These are phyloP conservation scores for Scomber japonicus DNA, from an alignment of 2,113 vertebrate species.

Conservation along the genomic window DNA sequence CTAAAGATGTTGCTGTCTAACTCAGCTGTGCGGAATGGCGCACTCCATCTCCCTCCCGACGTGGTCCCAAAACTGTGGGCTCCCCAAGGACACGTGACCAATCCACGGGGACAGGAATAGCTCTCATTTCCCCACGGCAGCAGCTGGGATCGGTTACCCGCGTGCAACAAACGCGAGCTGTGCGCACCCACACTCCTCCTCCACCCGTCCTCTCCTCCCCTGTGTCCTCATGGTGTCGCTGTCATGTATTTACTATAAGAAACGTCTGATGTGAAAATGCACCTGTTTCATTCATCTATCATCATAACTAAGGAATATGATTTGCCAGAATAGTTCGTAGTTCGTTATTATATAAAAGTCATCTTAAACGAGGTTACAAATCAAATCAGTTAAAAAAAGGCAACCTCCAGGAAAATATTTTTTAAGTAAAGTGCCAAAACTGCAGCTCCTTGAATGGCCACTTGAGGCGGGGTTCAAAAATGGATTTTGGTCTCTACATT, in stretches of 20 bases:
- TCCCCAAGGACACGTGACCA: constrained; percentile 77
- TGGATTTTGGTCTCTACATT: too few species aligned
- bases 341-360: too few species aligned
- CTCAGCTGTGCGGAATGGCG: constrained; percentile 63
- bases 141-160: constrained; percentile 70
- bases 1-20: constrained; percentile 56
- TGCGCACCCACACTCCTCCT: constrained; percentile 23
- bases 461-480: too few species aligned
- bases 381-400: too few species aligned
- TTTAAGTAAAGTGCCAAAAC: too few species aligned
- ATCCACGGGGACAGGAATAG: constrained; percentile 70
- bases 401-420: too few species aligned
- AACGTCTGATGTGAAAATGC: background rate
- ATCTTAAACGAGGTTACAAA: too few species aligned
- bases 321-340: too few species aligned
- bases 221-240: constrained; percentile 63
- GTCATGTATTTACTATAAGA: constrained; percentile 13
- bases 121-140: constrained; percentile 50
- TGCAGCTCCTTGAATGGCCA: too few species aligned
- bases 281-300: background rate
- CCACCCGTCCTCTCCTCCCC: background rate
- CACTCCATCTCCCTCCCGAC: constrained; percentile 36
- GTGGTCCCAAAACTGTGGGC: constrained; percentile 56
- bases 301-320: too few species aligned
- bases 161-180: constrained; percentile 27